Evolutionary conservation across 2,888 invertebrate genomes (phyloP), one percentile per base, ranked within the genome.

Genomic region (Acleris cristana): DNA sequence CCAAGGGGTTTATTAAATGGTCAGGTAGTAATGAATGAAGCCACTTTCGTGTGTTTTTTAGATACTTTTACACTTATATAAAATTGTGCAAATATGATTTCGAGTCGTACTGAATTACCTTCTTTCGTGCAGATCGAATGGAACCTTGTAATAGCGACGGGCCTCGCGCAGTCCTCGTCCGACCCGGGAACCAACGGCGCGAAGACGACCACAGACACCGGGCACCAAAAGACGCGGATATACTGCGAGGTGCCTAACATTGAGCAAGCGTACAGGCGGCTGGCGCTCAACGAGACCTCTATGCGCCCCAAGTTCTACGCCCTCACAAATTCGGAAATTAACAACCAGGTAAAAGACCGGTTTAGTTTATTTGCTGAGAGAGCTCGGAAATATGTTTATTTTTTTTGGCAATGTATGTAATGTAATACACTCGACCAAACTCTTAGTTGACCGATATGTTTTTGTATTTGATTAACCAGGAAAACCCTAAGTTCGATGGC

Each of bases 291-390:
- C 62, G 95, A 95, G 71, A 94, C 94, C 52, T 95, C 95, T 1
- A 96, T 98, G 94, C 95, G 97, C 70, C 98, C 99, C 0, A 95
- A 97, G 77, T 99, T 99, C 89, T 99, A 99, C 85, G 96, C 97
- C 23, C 92, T 99, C 30, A 96, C 98, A 14, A 95, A 95, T 63
- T 92, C 96, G 7, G 98, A 98, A 69, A 89, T 93, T 63, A 94
- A 94, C 75, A 94, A 94, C 76, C 94, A 93, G 84, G 94, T 94
- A 75, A 72, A 72, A 74, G 21, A 19, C 26, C 7, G 5, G 8
- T 19, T 34, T 48, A 18, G n/a, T 56, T 54, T 64, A 14, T 14
- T 34, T 34, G 14, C 12, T 1, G 12, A 14, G 34, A 12, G 14
- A 14, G 14, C 40, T 40, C 3, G 12, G 3, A 12, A 12, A 12